A percentile compares a stretch with the other conserved stretches of the same genome.
phyloP scores from a whole-genome alignment of 2,888 invertebrate genomes.

The Ephialtes manifestator region DNA sequence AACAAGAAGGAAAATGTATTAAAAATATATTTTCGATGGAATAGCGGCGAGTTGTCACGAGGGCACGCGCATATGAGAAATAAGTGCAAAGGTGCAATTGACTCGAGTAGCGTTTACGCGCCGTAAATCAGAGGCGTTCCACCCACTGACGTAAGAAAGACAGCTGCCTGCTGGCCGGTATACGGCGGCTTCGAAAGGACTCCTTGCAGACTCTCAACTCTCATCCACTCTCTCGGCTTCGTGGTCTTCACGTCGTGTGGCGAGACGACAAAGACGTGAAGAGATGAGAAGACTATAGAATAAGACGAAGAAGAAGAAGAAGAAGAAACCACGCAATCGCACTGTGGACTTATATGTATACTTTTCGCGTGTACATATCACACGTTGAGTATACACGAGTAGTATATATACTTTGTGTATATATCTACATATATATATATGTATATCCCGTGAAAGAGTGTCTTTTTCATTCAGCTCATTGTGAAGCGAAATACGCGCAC shows the following conservation, averaged over 20 bases:
- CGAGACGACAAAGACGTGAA: conserved; percentile 28
- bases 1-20: no score
- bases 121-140: conserved; percentile 78
- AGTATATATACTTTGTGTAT: not conserved
- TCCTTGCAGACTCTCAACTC: conserved; percentile 4
- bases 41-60: conserved; percentile 47
- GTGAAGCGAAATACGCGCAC: not conserved
- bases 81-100: conserved; percentile 64
- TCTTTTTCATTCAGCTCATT: conserved; percentile 30
- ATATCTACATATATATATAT: conserved; percentile 5
- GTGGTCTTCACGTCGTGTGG: conserved; percentile 11
- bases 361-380: conserved; percentile 35
- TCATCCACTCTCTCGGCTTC: not conserved
- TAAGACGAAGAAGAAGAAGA: not conserved
- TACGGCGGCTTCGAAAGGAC: conserved; percentile 23
- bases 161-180: conserved; percentile 75
- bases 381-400: conserved; percentile 7
- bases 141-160: conserved; percentile 79
- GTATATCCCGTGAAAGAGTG: conserved; percentile 17
- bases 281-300: not conserved
- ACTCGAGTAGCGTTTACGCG: conserved; percentile 67
- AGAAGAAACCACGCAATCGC: conserved; percentile 4
- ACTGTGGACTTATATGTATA: conserved; percentile 17
- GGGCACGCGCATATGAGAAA: conserved; percentile 50
- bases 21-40: not conserved